Percentiles rank a stretch among this genome's conserved stretches.
Evolutionary conservation across 1,140 invertebrate genomes (phyloP).

Genomic region (Eupristina koningsbergeri): DNA sequence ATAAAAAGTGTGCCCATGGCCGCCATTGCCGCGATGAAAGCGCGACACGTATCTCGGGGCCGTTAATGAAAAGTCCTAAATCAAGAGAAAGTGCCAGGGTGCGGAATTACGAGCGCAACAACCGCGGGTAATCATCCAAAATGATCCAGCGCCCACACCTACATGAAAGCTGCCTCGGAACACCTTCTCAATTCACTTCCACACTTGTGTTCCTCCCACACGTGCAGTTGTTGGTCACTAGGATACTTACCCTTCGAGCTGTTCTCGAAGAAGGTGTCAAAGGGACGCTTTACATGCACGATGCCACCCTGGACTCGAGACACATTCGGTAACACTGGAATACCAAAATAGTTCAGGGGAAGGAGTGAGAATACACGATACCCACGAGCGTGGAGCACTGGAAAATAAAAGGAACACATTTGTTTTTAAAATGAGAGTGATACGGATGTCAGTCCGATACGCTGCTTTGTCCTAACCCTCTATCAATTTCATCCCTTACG

Average conservation of each 20-base stretch:
- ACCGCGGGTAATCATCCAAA: neutral
- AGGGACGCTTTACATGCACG: slow-evolving; percentile 61
- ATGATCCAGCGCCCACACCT: slow-evolving; percentile 25
- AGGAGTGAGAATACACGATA: slow-evolving; percentile 21
- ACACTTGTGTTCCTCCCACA: neutral
- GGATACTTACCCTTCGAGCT: no score
- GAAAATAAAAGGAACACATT: neutral
- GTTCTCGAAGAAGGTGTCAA: slow-evolving; percentile 25
- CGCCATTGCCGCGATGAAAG: slow-evolving; percentile 33
- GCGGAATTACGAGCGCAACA: no score
- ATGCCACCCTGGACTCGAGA: slow-evolving; percentile 64
- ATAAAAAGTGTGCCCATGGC: slow-evolving; percentile 10
- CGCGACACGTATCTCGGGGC: neutral
- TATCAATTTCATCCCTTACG: neutral
- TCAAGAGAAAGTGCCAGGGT: slow-evolving; percentile 2
- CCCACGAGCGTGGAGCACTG: slow-evolving; percentile 25
- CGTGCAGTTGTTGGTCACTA: no score
- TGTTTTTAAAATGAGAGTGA: neutral
- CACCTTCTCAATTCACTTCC: slow-evolving; percentile 22
- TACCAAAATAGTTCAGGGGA: slow-evolving; percentile 60
- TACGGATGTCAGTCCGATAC: neutral
- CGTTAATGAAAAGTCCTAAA: slow-evolving; percentile 49
- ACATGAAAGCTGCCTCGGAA: neutral
- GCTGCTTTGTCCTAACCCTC: neutral
- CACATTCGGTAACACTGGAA: slow-evolving; percentile 57